These are phyloP conservation scores for Lasioglossum figueresi DNA, from an alignment of 2,888 invertebrate genomes.

Conservation along the genomic window DNA sequence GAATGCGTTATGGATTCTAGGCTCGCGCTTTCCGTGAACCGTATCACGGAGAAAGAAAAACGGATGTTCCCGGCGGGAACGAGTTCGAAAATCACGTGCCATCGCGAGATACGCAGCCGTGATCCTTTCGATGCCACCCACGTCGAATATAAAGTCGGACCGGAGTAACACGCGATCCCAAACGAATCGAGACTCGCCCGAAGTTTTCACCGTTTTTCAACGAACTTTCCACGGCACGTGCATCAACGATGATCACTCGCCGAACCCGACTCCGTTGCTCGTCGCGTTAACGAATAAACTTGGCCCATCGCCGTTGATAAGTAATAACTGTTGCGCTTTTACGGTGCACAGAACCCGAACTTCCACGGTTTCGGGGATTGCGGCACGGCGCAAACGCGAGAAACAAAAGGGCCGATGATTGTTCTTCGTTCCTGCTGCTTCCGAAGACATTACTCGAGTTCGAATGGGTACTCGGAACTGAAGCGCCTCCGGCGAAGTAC, in stretches of 20 bases:
- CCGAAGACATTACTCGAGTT: neutral
- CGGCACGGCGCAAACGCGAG: neutral
- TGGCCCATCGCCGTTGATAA: neutral
- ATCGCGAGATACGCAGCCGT: neutral
- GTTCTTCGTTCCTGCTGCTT: neutral
- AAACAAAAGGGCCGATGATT: neutral
- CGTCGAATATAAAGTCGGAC: neutral
- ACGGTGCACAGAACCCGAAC: neutral
- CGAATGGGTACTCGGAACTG: neutral
- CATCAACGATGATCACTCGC: neutral
- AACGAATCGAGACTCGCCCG: neutral
- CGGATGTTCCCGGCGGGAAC: neutral
- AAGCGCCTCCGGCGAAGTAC: neutral
- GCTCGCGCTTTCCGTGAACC: neutral
- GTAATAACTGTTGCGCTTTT: neutral
- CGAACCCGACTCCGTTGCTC: neutral
- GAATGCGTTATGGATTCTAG: neutral
- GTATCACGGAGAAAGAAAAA: neutral
- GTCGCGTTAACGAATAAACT: neutral
- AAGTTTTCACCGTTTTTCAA: neutral
- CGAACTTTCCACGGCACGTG: neutral
- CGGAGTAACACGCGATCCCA: neutral
- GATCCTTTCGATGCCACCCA: neutral
- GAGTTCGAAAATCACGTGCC: neutral
- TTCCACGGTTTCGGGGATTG: no score